These are phyloP conservation scores for Drosophila tsacasi DNA, from an alignment of 1,140 invertebrate species.

Conservation along the genomic window DNA sequence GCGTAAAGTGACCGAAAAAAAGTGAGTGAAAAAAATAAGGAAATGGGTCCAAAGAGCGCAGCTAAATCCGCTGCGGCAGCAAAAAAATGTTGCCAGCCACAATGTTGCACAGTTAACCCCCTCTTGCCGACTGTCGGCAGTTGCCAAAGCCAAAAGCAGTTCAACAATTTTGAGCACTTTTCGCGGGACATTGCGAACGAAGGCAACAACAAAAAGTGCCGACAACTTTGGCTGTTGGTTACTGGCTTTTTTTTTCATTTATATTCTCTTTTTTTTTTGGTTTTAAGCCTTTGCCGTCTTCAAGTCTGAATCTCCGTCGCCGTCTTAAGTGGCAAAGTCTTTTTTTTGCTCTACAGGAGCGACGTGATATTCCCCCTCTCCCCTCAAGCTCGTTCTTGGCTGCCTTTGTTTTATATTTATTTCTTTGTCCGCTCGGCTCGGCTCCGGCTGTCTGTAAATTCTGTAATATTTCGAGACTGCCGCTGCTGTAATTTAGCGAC, in stretches of 20 bases:
- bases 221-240: constrained; percentile 47
- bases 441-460: constrained; percentile 29
- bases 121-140: constrained; percentile 44
- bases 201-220: constrained; percentile 58
- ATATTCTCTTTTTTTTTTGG: constrained; percentile 7
- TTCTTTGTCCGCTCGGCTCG: constrained; percentile 8
- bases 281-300: constrained; percentile 56
- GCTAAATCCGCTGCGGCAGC: constrained; percentile 28
- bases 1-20: constrained; percentile 44
- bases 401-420: constrained; percentile 47
- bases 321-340: constrained; percentile 69
- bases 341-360: constrained; percentile 48
- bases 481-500: constrained; percentile 66
- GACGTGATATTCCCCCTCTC: constrained; percentile 15
- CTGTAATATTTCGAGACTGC: constrained; percentile 60
- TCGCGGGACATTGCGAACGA: constrained; percentile 34
- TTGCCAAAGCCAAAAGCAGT: constrained; percentile 67
- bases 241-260: constrained; percentile 8
- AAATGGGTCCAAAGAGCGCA: constrained; percentile 1
- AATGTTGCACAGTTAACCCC: constrained; percentile 58
- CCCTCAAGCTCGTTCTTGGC: constrained; percentile 7
- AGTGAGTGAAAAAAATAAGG: background rate
- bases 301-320: constrained; percentile 41
- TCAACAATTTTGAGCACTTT: constrained; percentile 75
- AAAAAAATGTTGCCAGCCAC: constrained; percentile 53